Evolutionary conservation across 2,113 vertebrate genomes (phyloP), one percentile per base, ranked within the genome.

Genomic region (Phaethon lepturus): DNA sequence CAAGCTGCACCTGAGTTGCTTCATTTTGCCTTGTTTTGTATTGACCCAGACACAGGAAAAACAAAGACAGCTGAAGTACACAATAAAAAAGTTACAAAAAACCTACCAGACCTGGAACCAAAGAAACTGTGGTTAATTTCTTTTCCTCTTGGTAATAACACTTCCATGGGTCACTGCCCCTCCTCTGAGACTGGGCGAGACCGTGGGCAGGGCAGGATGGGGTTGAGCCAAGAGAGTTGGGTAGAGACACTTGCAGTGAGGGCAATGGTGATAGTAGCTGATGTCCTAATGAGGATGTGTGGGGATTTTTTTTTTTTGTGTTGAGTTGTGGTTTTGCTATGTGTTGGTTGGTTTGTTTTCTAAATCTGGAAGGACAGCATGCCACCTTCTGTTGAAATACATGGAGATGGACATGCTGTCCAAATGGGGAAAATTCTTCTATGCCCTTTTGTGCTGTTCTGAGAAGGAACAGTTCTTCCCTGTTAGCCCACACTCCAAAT

Each of bases 401-500:
- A 69, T 45, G 55, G 45, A 77, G 73, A 90, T 50, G 71, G 85
- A 74, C 52, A 5, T 75, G 25, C 80, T 91, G 81, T 78, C 60
- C 90, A 90, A 94, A 75, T 53, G 49, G 47, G 35, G 53, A 40
- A 44, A 47, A 24, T 5, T 59, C 59, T 74, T 64, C 52, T 56
- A 0, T 86, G 75, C 55, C 67, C 94, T 92, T 95, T 88, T 76
- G 71, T 69, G 88, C 59, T 88, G 35, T 87, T 96, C 33, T 82
- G 33, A 82, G 92, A 79, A 89, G 68, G 69, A 94, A 85, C 92
- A 90, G 90, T 93, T 90, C 58, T 86, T 90, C 74, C 73, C 53
- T 73, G 35, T 91, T 94, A 94, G 95, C 86, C 91, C 89, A 94
- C 86, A 55, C 80, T 90, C 86, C 82, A 90, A 76, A 89, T 89